Percentiles rank a stretch among this genome's conserved stretches.
phyloP scores from a whole-genome alignment of 2,888 invertebrate genomes.

The Drosophila koepferae region DNA sequence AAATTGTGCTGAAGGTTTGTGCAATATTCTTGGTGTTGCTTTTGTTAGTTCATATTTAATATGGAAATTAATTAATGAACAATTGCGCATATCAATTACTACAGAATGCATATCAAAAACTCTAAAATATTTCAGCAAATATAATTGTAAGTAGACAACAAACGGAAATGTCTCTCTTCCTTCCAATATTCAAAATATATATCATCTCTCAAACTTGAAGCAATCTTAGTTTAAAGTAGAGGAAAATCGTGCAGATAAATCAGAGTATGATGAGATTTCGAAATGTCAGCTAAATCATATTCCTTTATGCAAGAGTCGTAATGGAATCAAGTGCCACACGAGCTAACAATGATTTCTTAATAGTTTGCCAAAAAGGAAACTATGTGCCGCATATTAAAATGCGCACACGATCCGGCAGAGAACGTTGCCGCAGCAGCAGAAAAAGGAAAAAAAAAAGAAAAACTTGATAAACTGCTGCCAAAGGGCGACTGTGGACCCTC shows the following conservation, averaged over 20 bases:
- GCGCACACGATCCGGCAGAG: constrained; percentile 34
- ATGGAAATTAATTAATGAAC: background rate
- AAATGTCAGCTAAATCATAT: constrained; percentile 34
- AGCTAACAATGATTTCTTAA: constrained; percentile 28
- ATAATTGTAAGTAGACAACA: background rate
- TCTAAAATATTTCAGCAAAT: background rate
- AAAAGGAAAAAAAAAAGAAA: constrained; percentile 26
- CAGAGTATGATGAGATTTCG: constrained; percentile 20
- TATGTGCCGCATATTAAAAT: constrained; percentile 61
- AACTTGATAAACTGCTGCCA: constrained; percentile 47
- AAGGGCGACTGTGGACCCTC: constrained; percentile 7
- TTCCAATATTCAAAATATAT: too few species aligned
- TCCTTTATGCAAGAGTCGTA: background rate
- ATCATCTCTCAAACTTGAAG: too few species aligned
- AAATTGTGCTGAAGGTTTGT: background rate
- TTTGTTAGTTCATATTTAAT: background rate
- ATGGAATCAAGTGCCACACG: constrained; percentile 3
- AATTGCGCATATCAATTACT: too few species aligned
- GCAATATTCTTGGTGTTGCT: background rate
- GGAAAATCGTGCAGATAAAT: background rate
- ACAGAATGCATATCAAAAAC: too few species aligned
- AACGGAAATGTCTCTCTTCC: too few species aligned
- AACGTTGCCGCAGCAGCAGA: constrained; percentile 44
- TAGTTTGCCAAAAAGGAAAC: constrained; percentile 41
- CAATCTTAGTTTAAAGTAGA: too few species aligned